Conservation (phyloP, 2,797 vertebrate species). For the Fistularia commersonii region DNA sequence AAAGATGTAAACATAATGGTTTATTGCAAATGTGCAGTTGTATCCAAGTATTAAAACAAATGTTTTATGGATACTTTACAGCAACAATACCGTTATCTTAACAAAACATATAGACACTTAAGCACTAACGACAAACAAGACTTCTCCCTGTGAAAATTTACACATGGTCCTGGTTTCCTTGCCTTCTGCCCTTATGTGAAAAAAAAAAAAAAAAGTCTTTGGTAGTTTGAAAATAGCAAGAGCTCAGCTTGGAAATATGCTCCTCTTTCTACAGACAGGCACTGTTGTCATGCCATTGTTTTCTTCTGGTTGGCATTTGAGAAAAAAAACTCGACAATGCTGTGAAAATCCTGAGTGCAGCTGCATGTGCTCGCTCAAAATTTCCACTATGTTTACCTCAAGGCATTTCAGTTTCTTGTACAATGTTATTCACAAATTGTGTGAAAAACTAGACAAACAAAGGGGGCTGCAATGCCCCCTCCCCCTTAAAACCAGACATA, state of each 20-base stretch:
- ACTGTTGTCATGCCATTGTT: constrained; percentile 71
- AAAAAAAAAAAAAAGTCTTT: constrained; percentile 67
- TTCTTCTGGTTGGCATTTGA: constrained; percentile 51
- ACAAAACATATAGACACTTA: constrained; percentile 59
- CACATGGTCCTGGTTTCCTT: constrained; percentile 72
- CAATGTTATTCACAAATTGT: no score
- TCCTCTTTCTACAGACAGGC: constrained; percentile 66
- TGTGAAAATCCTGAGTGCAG: constrained; percentile 68
- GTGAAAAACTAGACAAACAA: no score
- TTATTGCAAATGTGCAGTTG: constrained; percentile 84
- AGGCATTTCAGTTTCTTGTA: no score
- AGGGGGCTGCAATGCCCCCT: background rate
- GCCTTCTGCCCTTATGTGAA: constrained; percentile 37
- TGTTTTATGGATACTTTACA: constrained; percentile 71
- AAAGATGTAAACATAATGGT: constrained; percentile 80
- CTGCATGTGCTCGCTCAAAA: constrained; percentile 47
- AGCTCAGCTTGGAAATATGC: constrained; percentile 56
- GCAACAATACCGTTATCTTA: constrained; percentile 77
- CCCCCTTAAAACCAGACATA: constrained; percentile 19
- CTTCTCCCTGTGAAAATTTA: constrained; percentile 70
- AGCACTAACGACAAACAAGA: constrained; percentile 49
- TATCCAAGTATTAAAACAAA: constrained; percentile 75
- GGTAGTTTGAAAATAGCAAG: constrained; percentile 68
- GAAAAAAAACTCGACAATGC: constrained; percentile 22
- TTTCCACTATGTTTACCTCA: constrained; percentile 29